Percentiles rank a stretch among this genome's conserved stretches.
phyloP scores from a whole-genome alignment of 2,797 vertebrate species.

The Picus viridis region DNA sequence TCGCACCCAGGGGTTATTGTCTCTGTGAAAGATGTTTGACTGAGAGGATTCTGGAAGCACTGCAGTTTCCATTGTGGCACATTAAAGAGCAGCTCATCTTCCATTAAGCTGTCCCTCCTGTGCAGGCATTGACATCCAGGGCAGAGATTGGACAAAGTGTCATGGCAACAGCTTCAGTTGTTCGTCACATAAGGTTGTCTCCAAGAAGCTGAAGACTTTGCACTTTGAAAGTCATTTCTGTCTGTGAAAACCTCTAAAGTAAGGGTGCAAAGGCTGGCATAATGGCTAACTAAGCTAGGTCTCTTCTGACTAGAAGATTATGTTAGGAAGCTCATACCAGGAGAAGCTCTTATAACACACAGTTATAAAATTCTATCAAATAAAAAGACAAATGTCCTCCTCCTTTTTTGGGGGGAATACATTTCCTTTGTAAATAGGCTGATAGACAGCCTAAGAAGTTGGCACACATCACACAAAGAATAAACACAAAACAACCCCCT shows the following conservation, averaged over 20 bases:
- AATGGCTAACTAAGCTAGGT: not conserved
- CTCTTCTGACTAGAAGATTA: not conserved
- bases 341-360: not conserved
- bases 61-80: not conserved
- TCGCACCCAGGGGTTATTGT: accelerated
- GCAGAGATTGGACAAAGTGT: not conserved
- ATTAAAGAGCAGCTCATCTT: not conserved
- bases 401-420: not conserved
- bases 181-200: not conserved
- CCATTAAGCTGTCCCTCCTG: not conserved
- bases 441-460: not conserved
- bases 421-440: not conserved
- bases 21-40: not conserved
- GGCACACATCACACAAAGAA: not conserved
- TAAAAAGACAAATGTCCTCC: not conserved
- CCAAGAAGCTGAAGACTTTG: slow-evolving; percentile 15
- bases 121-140: not conserved
- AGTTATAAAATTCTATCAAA: not conserved
- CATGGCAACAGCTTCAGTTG: not conserved
- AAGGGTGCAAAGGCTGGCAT: slow-evolving; percentile 17
- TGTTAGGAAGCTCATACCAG: not conserved
- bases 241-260: not conserved
- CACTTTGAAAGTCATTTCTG: not conserved
- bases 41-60: not conserved
- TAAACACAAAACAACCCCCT: not conserved